Conservation (phyloP, 2,113 vertebrate species). For the Pavo muticus region DNA sequence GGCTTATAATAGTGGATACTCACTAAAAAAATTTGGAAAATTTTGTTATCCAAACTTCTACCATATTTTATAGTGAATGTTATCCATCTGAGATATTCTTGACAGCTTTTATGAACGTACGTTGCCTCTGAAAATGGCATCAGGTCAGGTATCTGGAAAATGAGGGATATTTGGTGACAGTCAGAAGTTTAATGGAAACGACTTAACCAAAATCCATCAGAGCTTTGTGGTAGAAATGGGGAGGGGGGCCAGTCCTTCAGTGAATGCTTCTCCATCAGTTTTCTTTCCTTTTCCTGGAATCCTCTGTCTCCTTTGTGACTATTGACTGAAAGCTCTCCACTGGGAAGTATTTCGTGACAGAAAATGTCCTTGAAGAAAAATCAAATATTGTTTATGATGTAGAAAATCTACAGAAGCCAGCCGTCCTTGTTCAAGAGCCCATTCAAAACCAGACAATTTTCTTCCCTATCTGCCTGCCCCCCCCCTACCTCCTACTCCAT, state of each 20-base stretch:
- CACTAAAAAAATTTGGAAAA: not conserved
- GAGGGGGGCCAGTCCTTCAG: not conserved
- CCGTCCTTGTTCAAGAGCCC: not conserved
- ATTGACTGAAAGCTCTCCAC: not conserved
- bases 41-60: not conserved
- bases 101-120: not conserved
- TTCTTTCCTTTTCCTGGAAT: not conserved
- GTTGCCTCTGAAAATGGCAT: not conserved
- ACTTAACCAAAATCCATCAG: not conserved
- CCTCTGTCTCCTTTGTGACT: not conserved
- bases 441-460: not conserved
- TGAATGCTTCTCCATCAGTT: not conserved
- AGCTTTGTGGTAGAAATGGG: not conserved
- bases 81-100: not conserved
- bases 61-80: not conserved
- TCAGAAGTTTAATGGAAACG: not conserved
- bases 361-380: not conserved
- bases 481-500: not conserved
- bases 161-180: accelerated
- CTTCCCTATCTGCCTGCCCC: not conserved
- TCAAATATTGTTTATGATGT: not conserved
- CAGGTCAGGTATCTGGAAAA: not conserved
- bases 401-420: not conserved
- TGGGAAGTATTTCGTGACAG: not conserved
- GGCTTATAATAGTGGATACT: not conserved